phyloP scores from a whole-genome alignment of 1,140 invertebrate genomes.

The Pseudomyrmex flavicornis region DNA sequence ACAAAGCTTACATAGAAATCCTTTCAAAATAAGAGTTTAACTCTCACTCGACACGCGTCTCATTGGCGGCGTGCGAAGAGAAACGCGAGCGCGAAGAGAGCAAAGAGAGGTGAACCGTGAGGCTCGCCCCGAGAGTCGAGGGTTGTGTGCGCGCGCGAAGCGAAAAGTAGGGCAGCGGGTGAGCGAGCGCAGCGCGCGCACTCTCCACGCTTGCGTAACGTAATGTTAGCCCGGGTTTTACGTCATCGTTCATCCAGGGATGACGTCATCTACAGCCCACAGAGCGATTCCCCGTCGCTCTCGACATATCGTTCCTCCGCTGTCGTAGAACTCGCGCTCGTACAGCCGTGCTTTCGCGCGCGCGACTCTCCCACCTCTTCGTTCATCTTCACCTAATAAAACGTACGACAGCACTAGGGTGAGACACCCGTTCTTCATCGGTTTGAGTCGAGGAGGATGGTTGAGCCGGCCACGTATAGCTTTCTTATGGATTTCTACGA shows the following conservation, averaged over 20 bases:
- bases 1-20: slow-evolving; percentile 37
- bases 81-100: slow-evolving; percentile 9
- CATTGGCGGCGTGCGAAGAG: background rate
- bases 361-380: background rate
- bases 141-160: slow-evolving; percentile 28
- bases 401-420: background rate
- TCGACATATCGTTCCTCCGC: background rate
- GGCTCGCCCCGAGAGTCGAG: slow-evolving; percentile 12
- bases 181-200: slow-evolving; percentile 53
- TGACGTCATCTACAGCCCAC: slow-evolving; percentile 43
- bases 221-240: slow-evolving; percentile 56
- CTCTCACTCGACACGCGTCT: slow-evolving; percentile 25
- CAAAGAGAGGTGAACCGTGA: slow-evolving; percentile 38
- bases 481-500: slow-evolving; percentile 23
- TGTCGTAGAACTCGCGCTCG: background rate
- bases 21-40: slow-evolving; percentile 43
- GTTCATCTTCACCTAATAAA: slow-evolving; percentile 2
- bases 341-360: background rate
- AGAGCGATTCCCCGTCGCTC: slow-evolving; percentile 16
- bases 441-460: background rate
- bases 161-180: slow-evolving; percentile 63
- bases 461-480: background rate
- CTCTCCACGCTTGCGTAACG: slow-evolving; percentile 58
- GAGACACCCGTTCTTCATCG: background rate
- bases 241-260: slow-evolving; percentile 52